Evolutionary conservation across 2,113 vertebrate genomes (phyloP).

Genomic region (Pristiophorus japonicus): DNA sequence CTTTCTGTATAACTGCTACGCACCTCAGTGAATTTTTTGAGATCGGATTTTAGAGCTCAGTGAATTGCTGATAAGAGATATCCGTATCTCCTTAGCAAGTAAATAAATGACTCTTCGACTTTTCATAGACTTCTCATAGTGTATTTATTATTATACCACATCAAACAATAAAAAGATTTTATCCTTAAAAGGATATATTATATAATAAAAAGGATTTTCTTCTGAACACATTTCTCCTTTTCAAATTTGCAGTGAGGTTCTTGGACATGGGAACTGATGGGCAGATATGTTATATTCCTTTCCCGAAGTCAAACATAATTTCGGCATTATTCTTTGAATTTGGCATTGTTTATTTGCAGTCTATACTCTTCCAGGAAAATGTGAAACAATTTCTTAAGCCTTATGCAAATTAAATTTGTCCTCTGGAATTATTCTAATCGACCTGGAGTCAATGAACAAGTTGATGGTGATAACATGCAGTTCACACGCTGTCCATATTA

Average conservation of each 20-base stretch:
- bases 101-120: too few relatives aligned
- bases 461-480: background rate
- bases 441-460: background rate
- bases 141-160: too few relatives aligned
- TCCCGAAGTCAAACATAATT: background rate
- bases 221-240: background rate
- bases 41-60: too few relatives aligned
- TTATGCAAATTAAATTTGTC: background rate
- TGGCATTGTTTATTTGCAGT: background rate
- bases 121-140: too few relatives aligned
- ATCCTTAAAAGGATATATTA: too few relatives aligned
- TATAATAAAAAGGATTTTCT: background rate
- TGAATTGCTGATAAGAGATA: too few relatives aligned
- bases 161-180: too few relatives aligned
- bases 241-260: background rate
- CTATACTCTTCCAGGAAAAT: background rate
- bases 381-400: background rate
- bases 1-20: too few relatives aligned
- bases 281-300: background rate
- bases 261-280: background rate
- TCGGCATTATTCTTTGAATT: background rate
- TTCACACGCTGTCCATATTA: background rate
- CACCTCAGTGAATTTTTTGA: too few relatives aligned
- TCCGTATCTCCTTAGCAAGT: too few relatives aligned
- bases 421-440: background rate